Evolutionary conservation across 2,113 vertebrate genomes (phyloP), one percentile per base, ranked within the genome.

Genomic region (Patagioenas fasciata): DNA sequence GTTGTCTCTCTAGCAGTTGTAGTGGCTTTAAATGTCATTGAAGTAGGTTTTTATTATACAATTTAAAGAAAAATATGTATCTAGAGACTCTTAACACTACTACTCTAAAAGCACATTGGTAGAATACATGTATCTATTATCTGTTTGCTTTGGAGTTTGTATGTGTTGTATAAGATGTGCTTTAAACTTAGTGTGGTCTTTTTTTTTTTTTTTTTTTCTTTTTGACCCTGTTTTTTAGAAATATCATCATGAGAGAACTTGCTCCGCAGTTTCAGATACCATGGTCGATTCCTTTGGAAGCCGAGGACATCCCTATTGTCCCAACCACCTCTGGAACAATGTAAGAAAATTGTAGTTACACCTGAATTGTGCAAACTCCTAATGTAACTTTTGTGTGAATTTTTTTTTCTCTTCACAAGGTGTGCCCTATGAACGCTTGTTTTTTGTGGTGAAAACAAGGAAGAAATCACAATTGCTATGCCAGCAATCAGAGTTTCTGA

Each of bases 291-390:
- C 99, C 99, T 47, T 93, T 99, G 89, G 99, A 99, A 97, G 99
- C 99, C 79, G 99, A 99, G 95, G 99, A 99, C 94, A 99, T 99
- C 75, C 99, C 99, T 47, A 99, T 99, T 96, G 99, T 99, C 71
- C 99, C 99, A 94, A 99, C 99, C 50, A 99, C 99, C 66, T 99
- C 98, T 83, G 99, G 99, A 85, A 99, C 99, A 87, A 99, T 99
- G 99, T 99, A 97, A 97, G 98, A 96, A 83, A 92, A 60, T 77
- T 53, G 57, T 64, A 56, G 47, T 77, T 94, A 53, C 36, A 26
- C n/a, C 38, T 81, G 60, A 78, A 85, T 87, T 91, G 10, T 57
- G 5, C 24, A n/a, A 89, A 61, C 21, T 75, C 9, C 9, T 62
- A 32, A 18, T 61, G 28, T 91, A 91, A 95, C 91, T 90, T 84